Percentiles rank a stretch among this genome's conserved stretches.
Evolutionary conservation across 2,797 vertebrate genomes (phyloP).

Genomic region (Cheirogaleus major): DNA sequence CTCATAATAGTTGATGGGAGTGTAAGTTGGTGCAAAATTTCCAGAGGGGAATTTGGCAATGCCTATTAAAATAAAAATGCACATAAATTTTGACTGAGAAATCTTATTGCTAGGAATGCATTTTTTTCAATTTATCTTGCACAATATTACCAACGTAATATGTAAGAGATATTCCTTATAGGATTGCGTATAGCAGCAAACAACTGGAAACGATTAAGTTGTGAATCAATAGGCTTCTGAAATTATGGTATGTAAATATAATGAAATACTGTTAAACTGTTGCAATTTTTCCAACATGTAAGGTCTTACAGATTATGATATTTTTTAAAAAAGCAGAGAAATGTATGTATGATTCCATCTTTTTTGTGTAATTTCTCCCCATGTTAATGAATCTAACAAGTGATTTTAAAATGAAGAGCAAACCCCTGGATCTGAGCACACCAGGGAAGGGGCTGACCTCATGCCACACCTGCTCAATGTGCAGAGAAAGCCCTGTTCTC

Average conservation of each 20-base stretch:
- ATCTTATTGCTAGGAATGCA: background rate
- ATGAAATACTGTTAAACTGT: background rate
- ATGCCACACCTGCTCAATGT: rapidly evolving
- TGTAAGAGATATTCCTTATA: background rate
- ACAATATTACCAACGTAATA: background rate
- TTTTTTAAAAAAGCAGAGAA: background rate
- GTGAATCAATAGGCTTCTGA: background rate
- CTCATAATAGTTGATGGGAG: background rate
- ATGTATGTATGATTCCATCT: background rate
- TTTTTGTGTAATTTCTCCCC: background rate
- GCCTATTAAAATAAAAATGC: background rate
- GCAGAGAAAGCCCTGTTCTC: background rate
- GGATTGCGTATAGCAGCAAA: background rate
- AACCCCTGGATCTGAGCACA: background rate
- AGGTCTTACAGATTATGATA: background rate
- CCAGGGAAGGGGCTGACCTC: background rate
- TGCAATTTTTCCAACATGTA: background rate
- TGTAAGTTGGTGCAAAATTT: background rate
- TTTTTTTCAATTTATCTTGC: background rate
- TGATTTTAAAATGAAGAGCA: background rate
- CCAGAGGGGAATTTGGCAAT: background rate
- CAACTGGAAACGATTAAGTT: background rate
- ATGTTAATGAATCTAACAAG: background rate
- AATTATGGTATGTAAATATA: background rate
- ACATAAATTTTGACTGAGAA: background rate